Evolutionary conservation across 2,113 vertebrate genomes (phyloP).

Genomic region (Murina feae): DNA sequence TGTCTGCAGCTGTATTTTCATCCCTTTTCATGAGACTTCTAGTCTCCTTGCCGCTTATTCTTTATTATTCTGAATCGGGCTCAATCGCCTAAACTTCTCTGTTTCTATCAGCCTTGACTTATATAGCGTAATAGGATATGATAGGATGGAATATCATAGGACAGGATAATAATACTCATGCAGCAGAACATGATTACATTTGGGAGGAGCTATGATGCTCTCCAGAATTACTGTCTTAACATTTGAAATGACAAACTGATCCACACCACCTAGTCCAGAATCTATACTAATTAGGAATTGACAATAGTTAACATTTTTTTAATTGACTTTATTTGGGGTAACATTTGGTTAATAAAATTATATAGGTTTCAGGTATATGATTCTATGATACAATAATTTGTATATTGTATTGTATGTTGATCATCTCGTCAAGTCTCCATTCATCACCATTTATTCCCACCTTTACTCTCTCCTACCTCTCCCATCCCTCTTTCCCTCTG

Average conservation of each 20-base stretch:
- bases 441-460: background rate
- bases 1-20: constrained; percentile 69
- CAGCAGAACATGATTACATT: constrained; percentile 85
- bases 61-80: constrained; percentile 79
- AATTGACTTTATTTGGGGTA: background rate
- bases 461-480: background rate
- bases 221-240: constrained; percentile 87
- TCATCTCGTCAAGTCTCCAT: background rate
- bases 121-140: constrained; percentile 19
- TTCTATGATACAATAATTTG: background rate
- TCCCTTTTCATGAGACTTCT: constrained; percentile 13
- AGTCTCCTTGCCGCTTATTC: constrained; percentile 42
- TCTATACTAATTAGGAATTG: constrained; percentile 75
- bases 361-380: background rate
- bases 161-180: background rate
- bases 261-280: constrained; percentile 77
- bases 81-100: constrained; percentile 68
- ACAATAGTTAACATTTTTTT: constrained; percentile 75
- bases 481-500: background rate
- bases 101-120: constrained; percentile 67
- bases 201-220: constrained; percentile 89
- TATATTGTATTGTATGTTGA: background rate
- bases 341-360: background rate
- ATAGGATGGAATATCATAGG: background rate
- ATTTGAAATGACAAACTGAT: constrained; percentile 84